These are phyloP conservation scores for Lasiommata megera DNA, from an alignment of 2,888 invertebrate species.

Conservation along the genomic window DNA sequence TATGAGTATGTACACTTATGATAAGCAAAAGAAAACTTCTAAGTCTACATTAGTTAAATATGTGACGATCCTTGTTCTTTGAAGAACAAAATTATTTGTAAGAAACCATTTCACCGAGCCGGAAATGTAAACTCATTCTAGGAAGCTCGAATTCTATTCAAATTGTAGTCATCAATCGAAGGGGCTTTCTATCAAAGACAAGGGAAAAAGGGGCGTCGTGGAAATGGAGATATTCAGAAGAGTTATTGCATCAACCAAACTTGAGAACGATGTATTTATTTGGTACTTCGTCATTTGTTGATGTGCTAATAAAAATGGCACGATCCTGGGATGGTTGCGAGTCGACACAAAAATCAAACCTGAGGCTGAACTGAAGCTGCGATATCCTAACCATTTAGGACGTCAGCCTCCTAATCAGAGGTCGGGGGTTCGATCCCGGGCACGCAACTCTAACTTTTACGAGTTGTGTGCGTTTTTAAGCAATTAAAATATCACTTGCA, in stretches of 20 bases:
- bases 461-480: no score
- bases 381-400: no score
- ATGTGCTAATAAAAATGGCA: not conserved
- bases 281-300: slow-evolving; percentile 12
- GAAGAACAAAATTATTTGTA: not conserved
- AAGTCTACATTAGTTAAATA: no score
- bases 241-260: slow-evolving; percentile 57
- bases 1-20: no score
- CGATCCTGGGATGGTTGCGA: no score
- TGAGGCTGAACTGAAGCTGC: no score
- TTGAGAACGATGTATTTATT: slow-evolving; percentile 40
- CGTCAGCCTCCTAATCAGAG: no score
- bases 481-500: no score
- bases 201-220: slow-evolving; percentile 64
- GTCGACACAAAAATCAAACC: no score
- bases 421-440: no score
- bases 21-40: no score
- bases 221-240: slow-evolving; percentile 61
- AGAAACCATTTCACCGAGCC: slow-evolving; percentile 43
- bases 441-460: no score
- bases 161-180: slow-evolving; percentile 73
- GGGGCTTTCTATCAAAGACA: slow-evolving; percentile 71
- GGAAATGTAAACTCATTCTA: slow-evolving; percentile 56
- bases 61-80: not conserved
- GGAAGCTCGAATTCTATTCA: slow-evolving; percentile 55